These are phyloP conservation scores for Papilio gigon DNA, from an alignment of 2,888 invertebrate species.

Conservation along the genomic window DNA sequence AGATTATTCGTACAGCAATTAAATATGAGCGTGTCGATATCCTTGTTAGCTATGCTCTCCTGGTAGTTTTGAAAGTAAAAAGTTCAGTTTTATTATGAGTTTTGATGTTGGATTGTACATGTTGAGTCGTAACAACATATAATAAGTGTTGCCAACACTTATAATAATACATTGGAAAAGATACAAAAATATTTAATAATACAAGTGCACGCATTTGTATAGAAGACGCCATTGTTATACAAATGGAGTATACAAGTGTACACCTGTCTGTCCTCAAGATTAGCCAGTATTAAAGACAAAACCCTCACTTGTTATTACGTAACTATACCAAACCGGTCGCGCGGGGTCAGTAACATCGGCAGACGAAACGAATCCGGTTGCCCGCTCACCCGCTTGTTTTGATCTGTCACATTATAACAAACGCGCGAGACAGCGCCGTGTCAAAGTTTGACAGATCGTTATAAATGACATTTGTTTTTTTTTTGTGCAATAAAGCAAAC, in stretches of 20 bases:
- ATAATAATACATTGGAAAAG: no score
- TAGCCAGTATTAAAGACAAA: constrained; percentile 3
- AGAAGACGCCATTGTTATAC: no score
- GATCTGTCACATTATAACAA: constrained; percentile 16
- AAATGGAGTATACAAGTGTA: not conserved
- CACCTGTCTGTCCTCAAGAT: not conserved
- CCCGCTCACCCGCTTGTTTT: constrained; percentile 14
- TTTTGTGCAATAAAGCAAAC: not conserved
- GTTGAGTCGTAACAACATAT: no score
- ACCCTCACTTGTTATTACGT: constrained; percentile 27
- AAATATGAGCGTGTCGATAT: not conserved
- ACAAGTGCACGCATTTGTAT: not conserved
- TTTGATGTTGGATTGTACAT: no score
- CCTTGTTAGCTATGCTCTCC: constrained; percentile 9
- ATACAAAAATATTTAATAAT: no score
- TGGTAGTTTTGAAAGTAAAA: constrained; percentile 2
- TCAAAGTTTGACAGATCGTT: constrained; percentile 17
- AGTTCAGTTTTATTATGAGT: not conserved
- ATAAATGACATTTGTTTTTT: constrained; percentile 14
- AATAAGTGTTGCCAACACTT: not conserved
- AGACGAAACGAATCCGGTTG: constrained; percentile 8
- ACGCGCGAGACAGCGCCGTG: not conserved
- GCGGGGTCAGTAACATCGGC: constrained; percentile 69
- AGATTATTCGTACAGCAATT: constrained; percentile 66
- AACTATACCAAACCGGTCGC: constrained; percentile 27